Evolutionary conservation across 2,113 vertebrate species (phyloP).

Genomic region (Pseudorasbora parva): DNA sequence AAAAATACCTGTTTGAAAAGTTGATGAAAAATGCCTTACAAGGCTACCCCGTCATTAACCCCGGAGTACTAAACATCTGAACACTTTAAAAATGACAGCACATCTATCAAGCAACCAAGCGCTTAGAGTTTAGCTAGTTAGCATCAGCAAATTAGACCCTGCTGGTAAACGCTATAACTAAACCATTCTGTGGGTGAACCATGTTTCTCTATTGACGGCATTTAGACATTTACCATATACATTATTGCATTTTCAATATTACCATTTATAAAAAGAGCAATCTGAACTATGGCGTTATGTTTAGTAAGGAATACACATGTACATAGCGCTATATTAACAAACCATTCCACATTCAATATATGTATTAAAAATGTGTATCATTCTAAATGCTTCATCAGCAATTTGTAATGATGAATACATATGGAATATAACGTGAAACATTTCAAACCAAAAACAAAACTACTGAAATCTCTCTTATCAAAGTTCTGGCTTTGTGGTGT

Average conservation of each 20-base stretch:
- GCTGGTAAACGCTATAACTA: neutral
- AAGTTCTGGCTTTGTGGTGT: neutral
- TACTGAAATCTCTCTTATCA: neutral
- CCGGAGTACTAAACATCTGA: neutral
- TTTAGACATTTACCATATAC: too few species aligned
- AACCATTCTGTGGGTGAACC: neutral
- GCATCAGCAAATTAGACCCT: neutral
- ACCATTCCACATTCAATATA: too few species aligned
- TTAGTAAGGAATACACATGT: too few species aligned
- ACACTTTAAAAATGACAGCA: neutral
- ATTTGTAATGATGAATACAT: too few species aligned
- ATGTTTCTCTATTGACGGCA: neutral
- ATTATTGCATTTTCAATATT: too few species aligned
- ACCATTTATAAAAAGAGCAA: too few species aligned
- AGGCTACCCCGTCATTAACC: neutral
- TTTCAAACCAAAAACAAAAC: neutral
- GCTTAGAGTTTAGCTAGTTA: neutral
- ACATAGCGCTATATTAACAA: too few species aligned
- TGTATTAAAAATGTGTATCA: too few species aligned
- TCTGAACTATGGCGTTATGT: too few species aligned
- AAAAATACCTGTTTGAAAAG: neutral
- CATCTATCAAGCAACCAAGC: neutral
- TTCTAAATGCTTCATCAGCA: too few species aligned
- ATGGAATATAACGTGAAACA: too few species aligned
- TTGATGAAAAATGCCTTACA: slow-evolving; percentile 3